Base-by-base conservation (phyloP, 2,113 vertebrate genomes). In the Cyprinodon variegatus region DNA sequence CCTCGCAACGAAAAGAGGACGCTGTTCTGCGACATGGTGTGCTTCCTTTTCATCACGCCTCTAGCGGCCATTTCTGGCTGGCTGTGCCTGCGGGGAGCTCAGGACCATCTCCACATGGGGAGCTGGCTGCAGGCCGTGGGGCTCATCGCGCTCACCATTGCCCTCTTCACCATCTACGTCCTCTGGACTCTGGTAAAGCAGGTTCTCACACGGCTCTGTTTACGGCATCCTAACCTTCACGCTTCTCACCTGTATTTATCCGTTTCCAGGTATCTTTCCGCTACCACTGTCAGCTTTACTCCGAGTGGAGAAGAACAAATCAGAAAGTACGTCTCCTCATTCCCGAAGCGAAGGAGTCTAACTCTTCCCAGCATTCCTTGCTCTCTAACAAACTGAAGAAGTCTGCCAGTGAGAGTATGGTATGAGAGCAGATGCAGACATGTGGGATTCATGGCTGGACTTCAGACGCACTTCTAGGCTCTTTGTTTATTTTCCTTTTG, bases 271-370 rank as follows among this genome's bases (percentile, higher is more conserved):
- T 99, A 4, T 99, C 97, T 43, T 97, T 99, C 95, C 97, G 97
- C 83, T 99, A 98, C 93, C 97, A 99, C 90, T 98, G 97, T 93
- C 97, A 98, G 95, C 92, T 99, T 39, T 99, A 98, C 92, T 96
- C 96, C 0, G 97, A 99, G 90, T 99, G 97, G 97, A 95, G 96
- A 70, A 94, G 95, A 94, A 98, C 96, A 79, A 96, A 99, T 89
- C 97, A 99, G 94, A 96, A 97, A 85, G 97, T 99, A 0, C 94
- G 91, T 11, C 70, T 99, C 91, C 96, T 98, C 94, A 88, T 97
- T 71, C 95, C 94, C 0, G 92, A 96, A 39, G 82, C 88, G 0
- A 94, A 95, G 61, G 94, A 93, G 87, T 86, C 94, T 0, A 92
- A 93, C 83, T 94, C 94, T 1, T n/a, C 94, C 83, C 94, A 94